Percentiles rank a stretch among this genome's conserved stretches.
These are phyloP conservation scores for Hemiprocne comata DNA, from an alignment of 2,113 vertebrate genomes.

Conservation along the genomic window DNA sequence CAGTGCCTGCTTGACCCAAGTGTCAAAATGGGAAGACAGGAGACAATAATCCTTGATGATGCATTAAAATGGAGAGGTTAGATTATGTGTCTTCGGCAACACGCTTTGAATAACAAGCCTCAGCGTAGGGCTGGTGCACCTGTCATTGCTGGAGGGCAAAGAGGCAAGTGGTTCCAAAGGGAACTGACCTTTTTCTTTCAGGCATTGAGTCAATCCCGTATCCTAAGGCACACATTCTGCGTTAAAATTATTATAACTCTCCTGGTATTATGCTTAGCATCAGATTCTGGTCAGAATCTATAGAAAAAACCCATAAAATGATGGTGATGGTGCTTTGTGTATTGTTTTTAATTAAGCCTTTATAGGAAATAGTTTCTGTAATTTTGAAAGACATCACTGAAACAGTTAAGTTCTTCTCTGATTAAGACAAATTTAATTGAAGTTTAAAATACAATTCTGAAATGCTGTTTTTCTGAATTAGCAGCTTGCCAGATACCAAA, in stretches of 20 bases:
- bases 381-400: conserved; percentile 5
- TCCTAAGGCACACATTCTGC: conserved; percentile 60
- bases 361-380: not conserved
- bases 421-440: conserved; percentile 9
- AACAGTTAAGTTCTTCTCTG: not conserved
- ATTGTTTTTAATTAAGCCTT: not conserved
- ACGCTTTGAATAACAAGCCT: conserved; percentile 15
- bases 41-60: not conserved
- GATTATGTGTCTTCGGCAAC: conserved; percentile 8
- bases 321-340: not conserved
- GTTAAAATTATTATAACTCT: conserved; percentile 42
- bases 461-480: not conserved
- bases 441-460: not conserved
- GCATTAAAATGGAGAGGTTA: not conserved
- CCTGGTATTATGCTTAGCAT: conserved; percentile 18
- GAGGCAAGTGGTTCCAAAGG: conserved; percentile 47
- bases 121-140: conserved; percentile 1
- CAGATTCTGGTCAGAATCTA: conserved; percentile 11
- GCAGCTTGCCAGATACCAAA: not conserved
- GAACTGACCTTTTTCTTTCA: conserved; percentile 66
- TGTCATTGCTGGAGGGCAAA: conserved; percentile 57
- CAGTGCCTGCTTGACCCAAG: not conserved
- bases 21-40: not conserved
- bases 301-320: not conserved
- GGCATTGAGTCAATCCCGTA: conserved; percentile 37